phyloP scores from a whole-genome alignment of 2,113 vertebrate genomes.

The Rhinolophus ferrumequinum region DNA sequence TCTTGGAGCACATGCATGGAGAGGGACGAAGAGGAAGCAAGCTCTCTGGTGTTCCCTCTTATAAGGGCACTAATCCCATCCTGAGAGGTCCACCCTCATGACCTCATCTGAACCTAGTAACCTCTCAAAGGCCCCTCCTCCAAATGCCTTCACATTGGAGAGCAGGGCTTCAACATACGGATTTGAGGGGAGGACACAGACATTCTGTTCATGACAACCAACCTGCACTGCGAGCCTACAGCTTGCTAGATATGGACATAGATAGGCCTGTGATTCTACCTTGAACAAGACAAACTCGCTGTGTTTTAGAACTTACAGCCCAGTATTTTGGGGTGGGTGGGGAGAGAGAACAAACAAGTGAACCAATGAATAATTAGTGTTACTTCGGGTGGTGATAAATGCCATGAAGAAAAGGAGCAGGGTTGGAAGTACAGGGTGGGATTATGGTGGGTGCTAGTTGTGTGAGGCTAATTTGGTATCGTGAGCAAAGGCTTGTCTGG shows the following conservation, averaged over 20 bases:
- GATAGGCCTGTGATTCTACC: not conserved
- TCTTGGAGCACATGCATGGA: not conserved
- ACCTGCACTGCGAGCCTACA: no score
- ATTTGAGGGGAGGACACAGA: not conserved
- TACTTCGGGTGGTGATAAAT: not conserved
- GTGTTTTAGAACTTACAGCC: not conserved
- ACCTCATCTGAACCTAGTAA: not conserved
- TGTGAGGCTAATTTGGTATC: not conserved
- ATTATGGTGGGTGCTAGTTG: not conserved
- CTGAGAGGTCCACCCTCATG: not conserved
- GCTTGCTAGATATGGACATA: not conserved
- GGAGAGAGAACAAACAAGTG: not conserved
- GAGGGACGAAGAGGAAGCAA: not conserved
- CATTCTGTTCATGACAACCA: not conserved
- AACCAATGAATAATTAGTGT: not conserved
- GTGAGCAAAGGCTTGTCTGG: not conserved
- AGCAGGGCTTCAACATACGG: not conserved
- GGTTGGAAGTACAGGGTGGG: not conserved
- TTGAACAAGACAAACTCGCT: not conserved
- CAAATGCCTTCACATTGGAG: not conserved
- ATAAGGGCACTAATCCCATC: not conserved
- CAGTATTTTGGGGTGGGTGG: not conserved
- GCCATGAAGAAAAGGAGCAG: not conserved
- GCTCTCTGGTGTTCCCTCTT: not conserved
- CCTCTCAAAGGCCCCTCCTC: not conserved